Percentiles rank a stretch among this genome's conserved stretches.
These are phyloP conservation scores for Drosophila santomea DNA, from an alignment of 1,140 invertebrate genomes.

Conservation along the genomic window DNA sequence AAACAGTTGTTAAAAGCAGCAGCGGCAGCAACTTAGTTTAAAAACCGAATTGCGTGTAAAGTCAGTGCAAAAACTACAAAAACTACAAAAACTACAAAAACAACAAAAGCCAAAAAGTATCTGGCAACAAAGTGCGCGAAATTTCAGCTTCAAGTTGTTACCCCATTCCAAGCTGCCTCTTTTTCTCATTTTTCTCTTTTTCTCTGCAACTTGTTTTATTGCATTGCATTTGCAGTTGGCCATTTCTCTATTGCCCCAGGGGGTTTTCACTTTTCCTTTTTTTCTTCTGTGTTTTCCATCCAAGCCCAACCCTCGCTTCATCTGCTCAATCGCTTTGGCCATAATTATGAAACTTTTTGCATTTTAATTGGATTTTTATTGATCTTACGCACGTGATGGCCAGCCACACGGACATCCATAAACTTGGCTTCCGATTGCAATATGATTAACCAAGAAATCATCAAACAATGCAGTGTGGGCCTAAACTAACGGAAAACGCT, in stretches of 20 bases:
- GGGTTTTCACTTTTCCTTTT: constrained; percentile 56
- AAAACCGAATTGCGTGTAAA: constrained; percentile 71
- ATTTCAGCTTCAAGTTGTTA: constrained; percentile 48
- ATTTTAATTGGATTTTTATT: constrained; percentile 83
- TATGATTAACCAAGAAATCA: constrained; percentile 37
- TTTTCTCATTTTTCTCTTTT: neutral
- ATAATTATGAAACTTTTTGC: constrained; percentile 79
- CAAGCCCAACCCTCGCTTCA: neutral
- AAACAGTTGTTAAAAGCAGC: constrained; percentile 62
- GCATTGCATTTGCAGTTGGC: constrained; percentile 62
- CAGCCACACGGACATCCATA: constrained; percentile 10
- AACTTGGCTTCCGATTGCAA: constrained; percentile 35
- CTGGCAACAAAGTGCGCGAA: constrained; percentile 56
- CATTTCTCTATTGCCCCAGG: constrained; percentile 63
- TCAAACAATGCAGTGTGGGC: constrained; percentile 52
- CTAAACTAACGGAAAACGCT: constrained; percentile 55
- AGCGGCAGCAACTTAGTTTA: constrained; percentile 40
- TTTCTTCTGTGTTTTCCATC: constrained; percentile 1
- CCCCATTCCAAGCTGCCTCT: neutral
- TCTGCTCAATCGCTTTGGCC: constrained; percentile 27
- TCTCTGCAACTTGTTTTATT: constrained; percentile 54
- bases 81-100: constrained; percentile 18
- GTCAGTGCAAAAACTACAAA: constrained; percentile 36
- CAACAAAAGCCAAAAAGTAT: constrained; percentile 9
- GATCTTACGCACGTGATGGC: constrained; percentile 81